Percentiles rank a stretch among this genome's conserved stretches.
Evolutionary conservation across 2,113 vertebrate species (phyloP).

Genomic region (Rattus norvegicus): GRCr8 NC_086024.1:63984501-63985000

Average conservation of each 20-base stretch:
- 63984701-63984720: background rate
- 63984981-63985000: background rate
- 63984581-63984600: constrained; percentile 18
- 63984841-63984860: too few relatives aligned
- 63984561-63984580: background rate
- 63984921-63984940: background rate
- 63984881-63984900: too few relatives aligned
- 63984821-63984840: background rate
- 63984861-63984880: too few relatives aligned
- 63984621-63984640: background rate
- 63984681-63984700: background rate
- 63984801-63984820: background rate
- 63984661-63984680: background rate
- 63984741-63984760: too few relatives aligned
- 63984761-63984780: background rate
- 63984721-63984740: background rate
- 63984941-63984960: background rate
- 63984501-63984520: constrained; percentile 9
- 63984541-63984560: background rate
- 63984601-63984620: background rate
- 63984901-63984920: background rate
- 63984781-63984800: background rate
- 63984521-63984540: background rate
- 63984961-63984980: background rate
- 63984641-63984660: constrained; percentile 10